phyloP scores from a whole-genome alignment of 2,888 invertebrate species.

The Drosophila gaucha region DNA sequence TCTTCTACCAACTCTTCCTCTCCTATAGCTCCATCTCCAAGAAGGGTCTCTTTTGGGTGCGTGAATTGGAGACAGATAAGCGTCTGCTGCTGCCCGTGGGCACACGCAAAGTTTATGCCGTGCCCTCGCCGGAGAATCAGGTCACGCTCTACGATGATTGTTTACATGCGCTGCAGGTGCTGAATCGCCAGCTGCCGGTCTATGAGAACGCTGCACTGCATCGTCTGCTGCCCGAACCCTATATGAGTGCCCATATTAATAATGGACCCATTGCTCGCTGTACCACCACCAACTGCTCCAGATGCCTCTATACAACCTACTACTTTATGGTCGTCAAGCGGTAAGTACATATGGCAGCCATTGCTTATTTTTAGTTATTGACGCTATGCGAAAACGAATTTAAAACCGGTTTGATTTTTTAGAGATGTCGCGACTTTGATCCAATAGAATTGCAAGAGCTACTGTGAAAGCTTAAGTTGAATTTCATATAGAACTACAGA shows the following conservation, averaged over 20 bases:
- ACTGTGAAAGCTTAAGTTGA: slow-evolving; percentile 9
- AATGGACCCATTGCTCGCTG: slow-evolving; percentile 83
- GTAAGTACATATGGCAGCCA: slow-evolving; percentile 57
- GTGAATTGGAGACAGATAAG: slow-evolving; percentile 80
- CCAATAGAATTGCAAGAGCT: slow-evolving; percentile 28
- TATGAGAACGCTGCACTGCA: slow-evolving; percentile 77
- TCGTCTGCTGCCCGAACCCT: slow-evolving; percentile 76
- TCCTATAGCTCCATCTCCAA: slow-evolving; percentile 45
- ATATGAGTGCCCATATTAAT: slow-evolving; percentile 81
- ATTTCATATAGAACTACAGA: background rate
- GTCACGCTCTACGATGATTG: slow-evolving; percentile 82
- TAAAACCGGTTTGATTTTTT: slow-evolving; percentile 1
- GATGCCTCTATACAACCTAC: slow-evolving; percentile 82
- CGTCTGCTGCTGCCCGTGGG: slow-evolving; percentile 82
- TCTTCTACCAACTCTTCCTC: background rate
- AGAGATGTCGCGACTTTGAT: slow-evolving; percentile 12
- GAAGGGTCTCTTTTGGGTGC: slow-evolving; percentile 78
- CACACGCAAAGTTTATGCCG: slow-evolving; percentile 76
- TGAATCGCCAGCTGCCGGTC: slow-evolving; percentile 75
- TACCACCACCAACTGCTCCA: slow-evolving; percentile 77
- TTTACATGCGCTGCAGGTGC: slow-evolving; percentile 75
- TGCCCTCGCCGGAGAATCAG: slow-evolving; percentile 79
- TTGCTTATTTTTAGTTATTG: background rate
- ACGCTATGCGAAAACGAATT: background rate
- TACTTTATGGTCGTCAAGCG: slow-evolving; percentile 84